phyloP scores from a whole-genome alignment of 2,888 invertebrate species.

The Timema cristinae region DNA sequence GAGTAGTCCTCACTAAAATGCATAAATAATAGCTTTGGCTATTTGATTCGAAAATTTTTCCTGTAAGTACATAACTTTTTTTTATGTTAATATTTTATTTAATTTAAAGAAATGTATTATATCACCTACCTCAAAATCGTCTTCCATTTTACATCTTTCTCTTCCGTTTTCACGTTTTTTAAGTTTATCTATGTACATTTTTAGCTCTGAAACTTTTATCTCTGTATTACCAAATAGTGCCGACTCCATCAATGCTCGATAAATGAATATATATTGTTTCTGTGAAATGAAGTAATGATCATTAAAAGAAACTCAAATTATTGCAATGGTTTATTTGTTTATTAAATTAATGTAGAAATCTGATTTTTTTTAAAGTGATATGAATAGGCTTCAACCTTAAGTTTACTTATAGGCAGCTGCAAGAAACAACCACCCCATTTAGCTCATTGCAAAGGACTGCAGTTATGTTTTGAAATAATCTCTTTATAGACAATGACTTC shows the following conservation, averaged over 20 bases:
- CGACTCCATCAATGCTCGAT: constrained; percentile 87
- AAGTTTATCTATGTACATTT: constrained; percentile 66
- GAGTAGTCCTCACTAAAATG: no score
- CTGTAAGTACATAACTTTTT: not conserved
- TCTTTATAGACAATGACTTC: no score
- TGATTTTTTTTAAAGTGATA: not conserved
- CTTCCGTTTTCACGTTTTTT: constrained; percentile 67
- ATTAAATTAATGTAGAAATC: constrained; percentile 4
- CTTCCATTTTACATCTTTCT: constrained; percentile 70
- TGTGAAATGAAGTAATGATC: constrained; percentile 43
- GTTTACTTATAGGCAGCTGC: no score
- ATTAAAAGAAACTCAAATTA: not conserved
- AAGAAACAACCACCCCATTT: no score
- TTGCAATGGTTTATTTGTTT: not conserved
- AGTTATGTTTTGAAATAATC: no score
- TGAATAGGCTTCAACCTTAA: no score
- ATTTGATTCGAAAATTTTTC: no score
- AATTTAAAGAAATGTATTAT: not conserved
- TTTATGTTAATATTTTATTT: not conserved
- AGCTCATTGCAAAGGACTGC: no score
- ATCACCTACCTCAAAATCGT: constrained; percentile 75
- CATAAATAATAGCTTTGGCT: no score
- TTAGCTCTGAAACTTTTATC: constrained; percentile 67
- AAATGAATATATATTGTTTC: constrained; percentile 97
- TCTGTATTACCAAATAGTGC: constrained; percentile 92